Conservation (phyloP, 2,888 invertebrate genomes). For the Drosophila algonquin region DNA sequence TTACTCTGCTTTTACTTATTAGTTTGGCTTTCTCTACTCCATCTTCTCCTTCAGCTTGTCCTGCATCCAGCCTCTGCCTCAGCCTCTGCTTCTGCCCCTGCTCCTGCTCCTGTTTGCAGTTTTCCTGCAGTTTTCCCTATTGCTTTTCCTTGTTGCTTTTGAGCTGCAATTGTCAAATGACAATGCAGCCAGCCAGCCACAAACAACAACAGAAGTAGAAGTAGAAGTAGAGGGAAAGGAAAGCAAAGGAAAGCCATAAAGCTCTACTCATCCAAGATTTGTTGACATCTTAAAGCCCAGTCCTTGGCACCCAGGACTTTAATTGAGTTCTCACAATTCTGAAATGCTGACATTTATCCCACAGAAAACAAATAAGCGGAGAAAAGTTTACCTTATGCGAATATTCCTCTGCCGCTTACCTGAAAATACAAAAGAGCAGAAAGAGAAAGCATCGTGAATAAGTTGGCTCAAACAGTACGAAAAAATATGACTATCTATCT, state of each 20-base stretch:
- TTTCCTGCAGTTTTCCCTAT: neutral
- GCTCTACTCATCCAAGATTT: constrained; percentile 3
- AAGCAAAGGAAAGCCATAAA: neutral
- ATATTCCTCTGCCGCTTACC: too few species aligned
- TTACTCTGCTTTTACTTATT: constrained; percentile 37
- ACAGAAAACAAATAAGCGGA: neutral
- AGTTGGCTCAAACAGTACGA: neutral
- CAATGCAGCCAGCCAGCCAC: constrained; percentile 19
- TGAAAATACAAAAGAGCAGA: too few species aligned
- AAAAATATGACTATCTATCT: neutral
- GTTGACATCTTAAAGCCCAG: constrained; percentile 34
- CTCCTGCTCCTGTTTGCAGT: neutral
- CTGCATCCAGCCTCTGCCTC: neutral
- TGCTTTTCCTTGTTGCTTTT: constrained; percentile 23
- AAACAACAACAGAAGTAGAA: neutral
- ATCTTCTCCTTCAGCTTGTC: neutral
- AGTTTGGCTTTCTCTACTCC: constrained; percentile 8
- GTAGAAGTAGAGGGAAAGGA: neutral
- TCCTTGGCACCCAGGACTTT: neutral
- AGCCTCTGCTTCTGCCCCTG: neutral
- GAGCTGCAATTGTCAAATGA: constrained; percentile 47
- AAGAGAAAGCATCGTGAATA: too few species aligned
- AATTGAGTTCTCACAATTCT: constrained; percentile 15
- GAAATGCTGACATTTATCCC: neutral
- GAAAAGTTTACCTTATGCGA: neutral